Evolutionary conservation across 2,797 vertebrate species (phyloP).

Genomic region (Clarias fuscus): DNA sequence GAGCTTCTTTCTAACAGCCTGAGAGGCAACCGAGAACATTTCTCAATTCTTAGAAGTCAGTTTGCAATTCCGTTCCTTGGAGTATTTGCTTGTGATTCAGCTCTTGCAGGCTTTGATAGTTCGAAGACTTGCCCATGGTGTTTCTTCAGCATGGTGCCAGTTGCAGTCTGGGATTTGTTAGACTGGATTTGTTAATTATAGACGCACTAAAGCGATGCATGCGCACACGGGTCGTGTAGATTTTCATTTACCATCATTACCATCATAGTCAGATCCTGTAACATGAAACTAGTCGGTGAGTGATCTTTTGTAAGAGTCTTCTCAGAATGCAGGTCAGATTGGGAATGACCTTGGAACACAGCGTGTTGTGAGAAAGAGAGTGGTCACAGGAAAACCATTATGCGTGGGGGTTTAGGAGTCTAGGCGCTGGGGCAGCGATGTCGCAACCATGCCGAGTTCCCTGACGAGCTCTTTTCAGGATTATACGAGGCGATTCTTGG

Average conservation of each 20-base stretch:
- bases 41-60: conserved; percentile 20
- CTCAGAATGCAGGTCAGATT: conserved; percentile 64
- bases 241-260: not conserved
- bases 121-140: not conserved
- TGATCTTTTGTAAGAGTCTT: conserved; percentile 60
- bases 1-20: not conserved
- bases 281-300: conserved; percentile 52
- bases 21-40: not conserved
- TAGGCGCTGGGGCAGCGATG: conserved; percentile 44
- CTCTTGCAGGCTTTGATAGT: not conserved
- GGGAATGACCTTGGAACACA: conserved; percentile 61
- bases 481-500: not conserved
- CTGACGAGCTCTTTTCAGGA: conserved; percentile 59
- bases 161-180: not conserved
- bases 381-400: conserved; percentile 6
- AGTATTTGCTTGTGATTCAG: conserved; percentile 1
- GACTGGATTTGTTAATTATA: not conserved
- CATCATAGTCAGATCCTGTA: not conserved
- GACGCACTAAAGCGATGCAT: not conserved
- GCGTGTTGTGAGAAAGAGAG: conserved; percentile 28
- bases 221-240: not conserved
- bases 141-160: not conserved
- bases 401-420: conserved; percentile 42
- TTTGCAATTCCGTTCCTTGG: not conserved
- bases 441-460: conserved; percentile 58